Evolutionary conservation across 2,888 invertebrate genomes (phyloP), one percentile per base, ranked within the genome.

Genomic region (Amorpha juglandis): DNA sequence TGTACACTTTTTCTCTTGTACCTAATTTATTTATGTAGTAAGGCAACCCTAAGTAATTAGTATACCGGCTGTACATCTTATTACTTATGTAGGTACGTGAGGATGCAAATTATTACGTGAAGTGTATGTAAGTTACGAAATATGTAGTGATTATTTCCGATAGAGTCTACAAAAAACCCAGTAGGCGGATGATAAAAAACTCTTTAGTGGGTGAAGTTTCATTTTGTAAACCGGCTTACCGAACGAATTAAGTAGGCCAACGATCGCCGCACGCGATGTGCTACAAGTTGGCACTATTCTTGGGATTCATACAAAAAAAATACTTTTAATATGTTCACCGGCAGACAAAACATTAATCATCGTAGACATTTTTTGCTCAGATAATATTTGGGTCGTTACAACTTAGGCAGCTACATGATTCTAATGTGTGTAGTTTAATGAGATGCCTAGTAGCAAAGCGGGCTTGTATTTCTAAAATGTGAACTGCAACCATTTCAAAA

Each of bases 231-330:
- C 78, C 82, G 77, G 79, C 78, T 80, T 74, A 71, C 74, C 70
- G 80, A 75, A 77, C 78, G 70, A 76, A 78, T 74, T 75, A 76
- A 82, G 78, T 88, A 86, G 88, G 87, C 79, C 88, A 81, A 68
- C 78, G 71, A 75, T 80, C 77, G 76, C 64, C 75, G 80, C 87
- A 87, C 86, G 86, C 87, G 79, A 85, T 75, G 78, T 69, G 70
- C 68, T 69, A 72, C 67, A 71, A 75, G 73, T 77, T 77, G 74
- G 68, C 70, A 74, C 69, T 72, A 71, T 71, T 74, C 71, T 74
- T 66, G 64, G 62, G 65, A 67, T 70, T 69, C 69, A 68, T 68
- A 69, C 67, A 67, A 74, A 75, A 71, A 71, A 66, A 69, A 71
- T 70, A 67, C 67, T 62, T 70, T 72, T 69, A 68, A 70, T 63